Base-by-base conservation (phyloP, 2,797 vertebrate genomes). In the Esox masquinongy region DNA sequence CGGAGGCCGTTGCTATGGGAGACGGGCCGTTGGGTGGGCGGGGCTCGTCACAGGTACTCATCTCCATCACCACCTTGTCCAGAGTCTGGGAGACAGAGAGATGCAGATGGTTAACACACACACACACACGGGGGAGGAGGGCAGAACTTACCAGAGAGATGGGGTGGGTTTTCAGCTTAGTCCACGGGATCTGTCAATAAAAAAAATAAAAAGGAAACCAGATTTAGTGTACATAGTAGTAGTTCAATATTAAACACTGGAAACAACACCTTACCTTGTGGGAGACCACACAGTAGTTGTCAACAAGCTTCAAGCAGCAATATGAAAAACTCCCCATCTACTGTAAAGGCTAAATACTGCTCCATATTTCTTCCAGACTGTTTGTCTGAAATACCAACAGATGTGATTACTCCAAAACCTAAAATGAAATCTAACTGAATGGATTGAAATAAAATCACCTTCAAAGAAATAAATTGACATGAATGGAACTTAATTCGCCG, bases 61-160 rank as follows among this genome's bases (percentile, higher is more conserved):
- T 99, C 92, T 99, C 98, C 98, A 99, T 99, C 84, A 97, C 92
- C 67, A 99, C 98, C 93, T 99, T 99, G 92, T 99, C 98, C 86
- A 99, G 89, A 43, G 94, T 96, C 98, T 99, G 87, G 84, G 83
- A 87, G 5, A 89, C 66, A 49, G 53, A 68, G 3, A 5, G 14
- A 68, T 39, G 29, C 22, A 49, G 47, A 36, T 29, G 12, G 72
- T 51, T 71, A 50, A 70, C 16, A 47, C 50, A 34, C 26, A 5
- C 1, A 31, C 1, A 31, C 6, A 43, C 17, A 72, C 9, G 77
- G 19, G 43, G 74, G 24, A 5, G 36, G 85, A 1, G 47, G n/a
- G 36, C 11, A 74, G n/a, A 72, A 92, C 95, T 95, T 89, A 99
- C 98, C 96, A 99, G 90, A 85, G 92, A 93, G 82, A 99, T 99